Percentiles rank a stretch among this genome's conserved stretches.
phyloP scores from a whole-genome alignment of 2,888 invertebrate species.

The Blastobasis adustella region DNA sequence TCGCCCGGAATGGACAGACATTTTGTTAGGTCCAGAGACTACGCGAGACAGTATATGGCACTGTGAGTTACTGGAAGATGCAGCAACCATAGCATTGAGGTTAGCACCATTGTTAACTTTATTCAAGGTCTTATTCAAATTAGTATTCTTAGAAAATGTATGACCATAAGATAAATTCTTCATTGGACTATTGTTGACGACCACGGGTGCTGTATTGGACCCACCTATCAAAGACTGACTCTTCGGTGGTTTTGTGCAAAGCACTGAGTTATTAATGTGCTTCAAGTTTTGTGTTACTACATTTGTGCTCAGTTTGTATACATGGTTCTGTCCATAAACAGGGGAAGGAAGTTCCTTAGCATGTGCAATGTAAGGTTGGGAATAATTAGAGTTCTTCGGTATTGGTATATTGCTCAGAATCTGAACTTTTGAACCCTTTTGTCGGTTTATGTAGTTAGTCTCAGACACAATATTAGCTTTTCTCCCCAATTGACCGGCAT shows the following conservation, averaged over 20 bases:
- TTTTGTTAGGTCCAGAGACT: conserved; percentile 65
- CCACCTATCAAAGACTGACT: conserved; percentile 61
- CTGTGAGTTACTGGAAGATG: conserved; percentile 56
- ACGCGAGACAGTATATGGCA: conserved; percentile 66
- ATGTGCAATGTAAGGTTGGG: conserved; percentile 52
- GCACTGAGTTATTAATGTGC: conserved; percentile 55
- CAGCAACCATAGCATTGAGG: conserved; percentile 59
- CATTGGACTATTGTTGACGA: conserved; percentile 54
- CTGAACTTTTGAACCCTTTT: conserved; percentile 65
- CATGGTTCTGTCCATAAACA: conserved; percentile 59
- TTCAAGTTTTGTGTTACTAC: conserved; percentile 41
- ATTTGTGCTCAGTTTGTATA: conserved; percentile 59
- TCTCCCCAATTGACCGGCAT: conserved; percentile 41
- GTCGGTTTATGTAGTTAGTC: conserved; percentile 50
- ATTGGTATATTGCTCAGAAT: conserved; percentile 68
- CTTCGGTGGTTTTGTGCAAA: conserved; percentile 56
- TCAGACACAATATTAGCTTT: conserved; percentile 59
- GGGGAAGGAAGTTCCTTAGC: conserved; percentile 54
- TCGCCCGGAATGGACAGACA: conserved; percentile 64
- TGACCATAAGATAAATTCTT: conserved; percentile 62
- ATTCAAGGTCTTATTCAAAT: conserved; percentile 52
- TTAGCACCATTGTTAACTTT: conserved; percentile 70
- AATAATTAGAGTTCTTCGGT: conserved; percentile 57
- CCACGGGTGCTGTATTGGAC: conserved; percentile 46
- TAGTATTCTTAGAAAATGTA: conserved; percentile 58